Percentiles rank a stretch among this genome's conserved stretches.
These are phyloP conservation scores for Peromyscus leucopus DNA, from an alignment of 2,113 vertebrate species.

Conservation along the genomic window DNA sequence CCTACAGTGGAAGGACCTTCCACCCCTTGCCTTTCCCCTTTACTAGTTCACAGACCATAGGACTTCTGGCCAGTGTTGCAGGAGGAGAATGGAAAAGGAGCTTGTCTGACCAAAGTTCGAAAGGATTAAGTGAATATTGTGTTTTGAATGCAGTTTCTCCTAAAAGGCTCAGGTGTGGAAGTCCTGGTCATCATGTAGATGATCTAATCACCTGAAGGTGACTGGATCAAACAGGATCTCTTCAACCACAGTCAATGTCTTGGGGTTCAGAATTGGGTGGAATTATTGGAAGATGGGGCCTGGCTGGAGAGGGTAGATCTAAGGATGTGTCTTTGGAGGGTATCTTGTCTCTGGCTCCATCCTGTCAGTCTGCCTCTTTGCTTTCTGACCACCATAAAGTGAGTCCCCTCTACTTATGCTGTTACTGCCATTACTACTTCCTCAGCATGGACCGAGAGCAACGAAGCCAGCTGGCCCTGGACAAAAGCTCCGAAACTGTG, in stretches of 20 bases:
- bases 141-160: neutral
- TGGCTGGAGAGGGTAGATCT: neutral
- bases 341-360: neutral
- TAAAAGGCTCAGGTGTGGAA: neutral
- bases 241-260: neutral
- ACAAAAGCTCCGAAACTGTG: neutral
- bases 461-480: no score
- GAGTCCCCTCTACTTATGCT: neutral
- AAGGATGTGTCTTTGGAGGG: neutral
- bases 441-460: neutral
- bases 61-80: neutral
- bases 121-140: neutral
- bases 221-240: neutral
- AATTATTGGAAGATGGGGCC: neutral
- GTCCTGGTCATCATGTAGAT: neutral
- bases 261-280: neutral
- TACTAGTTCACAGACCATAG: fast-evolving
- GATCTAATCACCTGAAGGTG: neutral
- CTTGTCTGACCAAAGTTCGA: neutral
- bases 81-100: neutral
- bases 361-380: neutral
- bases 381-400: neutral
- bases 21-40: neutral
- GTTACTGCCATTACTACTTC: neutral
- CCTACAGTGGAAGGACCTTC: neutral